phyloP scores from a whole-genome alignment of 2,888 invertebrate genomes.

The Spodoptera littoralis region DNA sequence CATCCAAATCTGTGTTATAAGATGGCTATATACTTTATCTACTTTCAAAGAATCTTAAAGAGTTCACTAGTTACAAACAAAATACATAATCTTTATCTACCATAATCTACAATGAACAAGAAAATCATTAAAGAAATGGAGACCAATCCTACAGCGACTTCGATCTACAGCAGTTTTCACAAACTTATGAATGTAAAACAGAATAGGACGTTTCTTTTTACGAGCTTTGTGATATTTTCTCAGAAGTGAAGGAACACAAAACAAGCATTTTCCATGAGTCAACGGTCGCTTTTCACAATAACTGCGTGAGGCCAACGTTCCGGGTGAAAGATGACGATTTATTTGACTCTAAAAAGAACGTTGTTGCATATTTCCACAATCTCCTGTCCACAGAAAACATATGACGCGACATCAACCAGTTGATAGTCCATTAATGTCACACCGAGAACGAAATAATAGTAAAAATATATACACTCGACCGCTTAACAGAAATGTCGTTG shows the following conservation, averaged over 20 bases:
- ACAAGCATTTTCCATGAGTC: conserved; percentile 30
- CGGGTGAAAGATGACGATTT: conserved; percentile 40
- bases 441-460: conserved; percentile 64
- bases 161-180: conserved; percentile 1
- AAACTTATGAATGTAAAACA: conserved; percentile 27
- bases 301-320: conserved; percentile 9
- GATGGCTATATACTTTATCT: too few species aligned
- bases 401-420: conserved; percentile 63
- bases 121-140: too few species aligned
- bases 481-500: conserved; percentile 56
- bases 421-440: conserved; percentile 77
- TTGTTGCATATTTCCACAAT: conserved; percentile 50
- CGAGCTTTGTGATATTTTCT: conserved; percentile 28
- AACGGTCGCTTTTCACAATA: conserved; percentile 18
- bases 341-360: conserved; percentile 42
- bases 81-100: too few species aligned
- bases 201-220: conserved; percentile 24
- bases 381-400: conserved; percentile 53
- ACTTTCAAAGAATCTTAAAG: too few species aligned
- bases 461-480: conserved; percentile 60
- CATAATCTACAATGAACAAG: too few species aligned
- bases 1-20: too few species aligned
- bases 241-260: conserved; percentile 19
- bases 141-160: neutral
- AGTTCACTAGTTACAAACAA: too few species aligned